Evolutionary conservation across 2,797 vertebrate species (phyloP).

Genomic region (Ctenochaetus hawaiiensis): DNA sequence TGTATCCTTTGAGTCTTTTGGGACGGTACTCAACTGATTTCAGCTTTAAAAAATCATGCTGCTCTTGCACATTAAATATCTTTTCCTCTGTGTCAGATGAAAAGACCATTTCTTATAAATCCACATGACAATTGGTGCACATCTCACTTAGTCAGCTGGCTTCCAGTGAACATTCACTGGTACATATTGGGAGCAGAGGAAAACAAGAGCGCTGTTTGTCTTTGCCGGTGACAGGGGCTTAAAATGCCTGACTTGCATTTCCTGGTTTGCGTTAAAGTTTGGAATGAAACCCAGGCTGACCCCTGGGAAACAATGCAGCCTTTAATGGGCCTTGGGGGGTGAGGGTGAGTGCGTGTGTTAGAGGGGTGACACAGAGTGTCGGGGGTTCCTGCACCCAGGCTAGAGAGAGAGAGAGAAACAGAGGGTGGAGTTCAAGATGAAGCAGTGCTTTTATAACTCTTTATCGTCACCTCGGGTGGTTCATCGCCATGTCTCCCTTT

Average conservation of each 20-base stretch:
- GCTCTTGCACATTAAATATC: neutral
- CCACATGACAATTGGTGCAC: neutral
- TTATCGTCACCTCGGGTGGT: constrained; percentile 78
- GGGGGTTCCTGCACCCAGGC: constrained; percentile 66
- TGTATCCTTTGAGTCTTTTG: neutral
- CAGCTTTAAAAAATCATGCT: neutral
- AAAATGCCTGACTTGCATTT: constrained; percentile 82
- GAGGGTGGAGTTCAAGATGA: constrained; percentile 92
- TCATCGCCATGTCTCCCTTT: constrained; percentile 71
- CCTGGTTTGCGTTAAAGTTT: constrained; percentile 87
- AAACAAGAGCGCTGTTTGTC: constrained; percentile 35
- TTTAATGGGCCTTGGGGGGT: constrained; percentile 89
- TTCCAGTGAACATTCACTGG: neutral
- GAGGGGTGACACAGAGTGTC: constrained; percentile 31
- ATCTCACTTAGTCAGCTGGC: neutral
- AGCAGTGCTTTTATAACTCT: constrained; percentile 85
- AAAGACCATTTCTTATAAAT: neutral
- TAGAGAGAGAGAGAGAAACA: constrained; percentile 75
- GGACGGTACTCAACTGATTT: neutral
- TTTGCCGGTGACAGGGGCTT: constrained; percentile 40
- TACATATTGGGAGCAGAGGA: neutral
- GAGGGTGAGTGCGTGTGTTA: constrained; percentile 54
- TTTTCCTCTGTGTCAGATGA: neutral
- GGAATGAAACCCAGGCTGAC: constrained; percentile 92
- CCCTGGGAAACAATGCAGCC: constrained; percentile 91